Conservation (phyloP, 2,797 vertebrate species). For the Protonibea diacanthus region DNA sequence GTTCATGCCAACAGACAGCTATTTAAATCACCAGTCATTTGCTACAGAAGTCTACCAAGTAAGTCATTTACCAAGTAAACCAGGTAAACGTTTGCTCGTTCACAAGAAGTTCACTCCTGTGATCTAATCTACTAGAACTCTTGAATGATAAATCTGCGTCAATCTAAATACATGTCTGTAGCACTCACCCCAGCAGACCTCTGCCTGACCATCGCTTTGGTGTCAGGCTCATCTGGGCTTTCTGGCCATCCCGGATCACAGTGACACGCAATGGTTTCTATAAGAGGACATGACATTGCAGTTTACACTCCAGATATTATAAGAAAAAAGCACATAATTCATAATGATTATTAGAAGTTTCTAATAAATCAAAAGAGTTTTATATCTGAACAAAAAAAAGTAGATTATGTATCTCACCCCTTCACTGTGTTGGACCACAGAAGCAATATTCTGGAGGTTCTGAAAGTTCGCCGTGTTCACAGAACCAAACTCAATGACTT, state of each 20-base stretch:
- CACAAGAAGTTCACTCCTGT: too few relatives aligned
- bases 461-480: constrained; percentile 93
- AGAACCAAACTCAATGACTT: constrained; percentile 94
- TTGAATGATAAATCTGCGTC: not conserved
- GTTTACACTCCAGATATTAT: not conserved
- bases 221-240: constrained; percentile 88
- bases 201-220: constrained; percentile 94
- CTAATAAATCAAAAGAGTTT: not conserved
- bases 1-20: not conserved
- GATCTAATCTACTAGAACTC: not conserved
- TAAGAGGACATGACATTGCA: constrained; percentile 25
- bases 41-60: too few relatives aligned
- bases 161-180: not conserved
- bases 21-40: not conserved
- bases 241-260: constrained; percentile 88
- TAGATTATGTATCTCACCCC: constrained; percentile 85
- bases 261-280: constrained; percentile 91
- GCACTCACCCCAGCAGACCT: constrained; percentile 92
- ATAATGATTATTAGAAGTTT: not conserved
- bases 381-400: not conserved
- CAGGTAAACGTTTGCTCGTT: too few relatives aligned
- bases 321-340: not conserved
- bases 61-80: too few relatives aligned
- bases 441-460: constrained; percentile 92
- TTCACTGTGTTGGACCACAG: constrained; percentile 95